Evolutionary conservation across 2,797 vertebrate species (phyloP), one percentile per base, ranked within the genome.

Genomic region (Malacoraja senta): DNA sequence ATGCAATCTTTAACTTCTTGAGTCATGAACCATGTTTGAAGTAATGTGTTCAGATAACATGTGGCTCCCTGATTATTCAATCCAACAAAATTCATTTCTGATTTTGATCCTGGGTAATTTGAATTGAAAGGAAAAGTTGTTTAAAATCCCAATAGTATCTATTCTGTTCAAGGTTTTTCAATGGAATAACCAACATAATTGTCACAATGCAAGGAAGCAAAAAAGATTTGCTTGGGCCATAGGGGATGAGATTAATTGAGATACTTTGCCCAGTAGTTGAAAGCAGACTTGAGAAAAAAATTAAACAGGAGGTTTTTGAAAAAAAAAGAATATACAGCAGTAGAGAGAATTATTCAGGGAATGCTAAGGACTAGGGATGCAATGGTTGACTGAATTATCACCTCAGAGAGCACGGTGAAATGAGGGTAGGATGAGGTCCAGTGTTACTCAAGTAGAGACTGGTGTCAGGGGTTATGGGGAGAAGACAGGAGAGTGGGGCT

Each of bases 41-140:
- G 88, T 32, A 91, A 44, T 29, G 88, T 91, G 65, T 91, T 91
- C 65, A 91, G 68, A 91, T 44, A 91, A 72, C 88, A 72, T 9
- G 88, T 91, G 65, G 88, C 65, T 72, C 88, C 88, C 2, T 71
- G 88, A 91, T 72, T 91, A 2, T 12, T 3, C 10, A 91, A 35
- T 38, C 88, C 88, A 71, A 91, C 83, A 86, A 63, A 86, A 63
- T 0, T 29, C 15, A 13, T 86, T 29, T 58, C 58, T 17, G 44
- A 26, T 53, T 26, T 58, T 35, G 35, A 21, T 17, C 8, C 24
- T 24, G 24, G 3, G 3, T 53, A 53, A 53, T 53, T 53, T 53
- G 44, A 83, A 21, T 17, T n/a, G 15, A 84, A 86, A 61, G 53
- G 83, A 86, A 86, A 86, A 8, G 83, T 17, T 63, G 29, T n/a